phyloP scores from a whole-genome alignment of 64 coral and sea anemone species.

The Stylophora pistillata region DNA sequence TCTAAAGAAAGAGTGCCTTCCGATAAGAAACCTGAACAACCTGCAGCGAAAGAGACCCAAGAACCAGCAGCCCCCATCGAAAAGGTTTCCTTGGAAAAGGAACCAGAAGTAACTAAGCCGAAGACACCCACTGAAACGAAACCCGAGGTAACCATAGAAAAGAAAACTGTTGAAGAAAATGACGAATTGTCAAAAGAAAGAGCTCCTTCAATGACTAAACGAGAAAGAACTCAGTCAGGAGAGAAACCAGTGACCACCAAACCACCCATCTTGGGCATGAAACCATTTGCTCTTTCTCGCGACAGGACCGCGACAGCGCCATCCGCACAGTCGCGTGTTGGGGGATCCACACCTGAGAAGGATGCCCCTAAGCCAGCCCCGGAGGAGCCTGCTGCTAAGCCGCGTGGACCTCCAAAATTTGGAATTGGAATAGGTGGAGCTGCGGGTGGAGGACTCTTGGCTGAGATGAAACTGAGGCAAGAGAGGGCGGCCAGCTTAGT shows the following conservation, averaged over 20 bases:
- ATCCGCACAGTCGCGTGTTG: neutral
- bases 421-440: slow-evolving; percentile 63
- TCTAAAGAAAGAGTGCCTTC: slow-evolving; percentile 13
- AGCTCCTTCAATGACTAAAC: neutral
- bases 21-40: slow-evolving; percentile 27
- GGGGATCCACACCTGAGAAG: neutral
- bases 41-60: neutral
- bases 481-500: slow-evolving; percentile 41
- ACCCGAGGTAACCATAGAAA: neutral
- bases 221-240: neutral
- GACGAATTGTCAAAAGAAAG: neutral
- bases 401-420: slow-evolving; percentile 52
- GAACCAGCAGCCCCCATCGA: neutral
- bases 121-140: neutral
- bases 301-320: neutral
- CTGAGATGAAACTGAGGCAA: slow-evolving; percentile 70
- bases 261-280: slow-evolving; percentile 25
- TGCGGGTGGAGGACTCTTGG: slow-evolving; percentile 55
- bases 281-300: slow-evolving; percentile 20
- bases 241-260: neutral
- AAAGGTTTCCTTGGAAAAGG: neutral
- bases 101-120: neutral
- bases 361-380: neutral
- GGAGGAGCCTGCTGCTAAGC: neutral
- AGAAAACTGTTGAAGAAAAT: neutral